Evolutionary conservation across 2,797 vertebrate genomes (phyloP), one percentile per base, ranked within the genome.

Genomic region (Anas acuta): DNA sequence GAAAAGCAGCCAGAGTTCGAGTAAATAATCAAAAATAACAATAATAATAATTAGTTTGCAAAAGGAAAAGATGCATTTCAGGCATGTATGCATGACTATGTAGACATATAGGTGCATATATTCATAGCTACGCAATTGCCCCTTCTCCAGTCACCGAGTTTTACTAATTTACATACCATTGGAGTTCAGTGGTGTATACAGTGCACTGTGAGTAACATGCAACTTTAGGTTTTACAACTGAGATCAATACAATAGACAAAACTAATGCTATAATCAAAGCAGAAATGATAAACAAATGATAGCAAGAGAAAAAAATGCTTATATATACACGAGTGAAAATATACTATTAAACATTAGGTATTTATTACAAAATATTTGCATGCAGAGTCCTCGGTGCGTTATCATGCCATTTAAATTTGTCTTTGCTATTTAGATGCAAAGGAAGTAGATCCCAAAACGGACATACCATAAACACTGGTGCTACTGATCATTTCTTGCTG

Each of bases 401-500:
- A 96, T 96, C 97, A 98, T 98, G 97, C 97, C 96, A 97, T 97
- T 98, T 98, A 97, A 97, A 98, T 98, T 97, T 96, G 97, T 97
- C 97, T 98, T 97, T 97, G 97, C 97, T 98, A 98, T 97, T 98
- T 97, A 97, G 96, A 98, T 97, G 97, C 97, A 97, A 97, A 97
- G 97, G 86, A 98, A 98, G 97, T 97, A 98, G 98, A 98, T 98
- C 94, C 95, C 97, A 98, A 98, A 99, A 98, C 97, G 97, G 97
- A 99, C 99, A 96, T 99, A 99, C 99, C 99, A 99, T 99, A 99
- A 98, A 99, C 98, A 99, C 98, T 99, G 99, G 98, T 99, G 99
- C 99, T 99, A 98, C 99, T 99, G 99, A 99, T 99, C 99, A 99
- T 99, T 99, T 99, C 99, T 99, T 98, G 98, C 98, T 98, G 98